These are phyloP conservation scores for Prunella strophiata DNA, from an alignment of 2,797 vertebrate genomes.

Conservation along the genomic window DNA sequence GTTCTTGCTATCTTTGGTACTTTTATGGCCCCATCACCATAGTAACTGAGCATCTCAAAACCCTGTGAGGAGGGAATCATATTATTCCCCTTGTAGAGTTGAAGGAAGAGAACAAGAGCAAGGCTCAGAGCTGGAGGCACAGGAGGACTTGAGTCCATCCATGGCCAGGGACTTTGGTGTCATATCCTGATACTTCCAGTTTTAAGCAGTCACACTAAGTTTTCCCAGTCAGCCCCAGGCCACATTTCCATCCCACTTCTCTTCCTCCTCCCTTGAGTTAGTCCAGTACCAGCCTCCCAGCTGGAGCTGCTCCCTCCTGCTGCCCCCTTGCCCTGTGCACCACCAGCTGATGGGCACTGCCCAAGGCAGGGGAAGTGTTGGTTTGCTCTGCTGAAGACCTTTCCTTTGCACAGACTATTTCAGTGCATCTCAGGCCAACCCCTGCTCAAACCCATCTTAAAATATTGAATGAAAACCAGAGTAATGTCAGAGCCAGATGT, in stretches of 20 bases:
- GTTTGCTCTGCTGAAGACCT: background rate
- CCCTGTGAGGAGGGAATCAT: conserved; percentile 54
- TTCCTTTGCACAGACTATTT: background rate
- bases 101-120: background rate
- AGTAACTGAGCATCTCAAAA: conserved; percentile 69
- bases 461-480: conserved; percentile 22
- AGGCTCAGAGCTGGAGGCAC: background rate
- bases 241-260: background rate
- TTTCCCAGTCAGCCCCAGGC: background rate
- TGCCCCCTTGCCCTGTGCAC: background rate
- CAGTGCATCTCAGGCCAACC: background rate
- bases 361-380: background rate
- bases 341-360: background rate
- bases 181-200: background rate
- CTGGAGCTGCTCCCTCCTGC: background rate
- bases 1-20: conserved; percentile 68
- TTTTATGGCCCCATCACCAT: conserved; percentile 69
- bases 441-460: background rate
- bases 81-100: conserved; percentile 54
- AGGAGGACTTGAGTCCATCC: background rate
- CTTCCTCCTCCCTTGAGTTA: background rate
- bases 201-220: background rate
- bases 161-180: background rate
- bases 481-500: background rate
- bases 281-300: background rate